Conservation (phyloP, 1,140 invertebrate species). For the Delia radicum region DNA sequence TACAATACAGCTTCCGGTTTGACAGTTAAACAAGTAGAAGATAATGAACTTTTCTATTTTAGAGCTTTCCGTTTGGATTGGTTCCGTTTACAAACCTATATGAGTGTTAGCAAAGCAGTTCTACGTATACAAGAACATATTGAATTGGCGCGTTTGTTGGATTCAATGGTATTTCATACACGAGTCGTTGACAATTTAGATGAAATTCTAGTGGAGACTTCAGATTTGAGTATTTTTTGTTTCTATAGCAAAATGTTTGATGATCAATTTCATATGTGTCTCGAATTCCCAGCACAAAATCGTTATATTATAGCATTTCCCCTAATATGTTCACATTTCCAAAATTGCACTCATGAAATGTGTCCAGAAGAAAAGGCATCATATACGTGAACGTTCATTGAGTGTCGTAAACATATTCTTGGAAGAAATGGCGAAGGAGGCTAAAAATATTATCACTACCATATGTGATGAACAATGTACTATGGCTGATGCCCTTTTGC, state of each 20-base stretch:
- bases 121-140: slow-evolving; percentile 83
- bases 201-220: slow-evolving; percentile 94
- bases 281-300: slow-evolving; percentile 97
- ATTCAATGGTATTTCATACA: slow-evolving; percentile 95
- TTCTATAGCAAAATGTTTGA: slow-evolving; percentile 98
- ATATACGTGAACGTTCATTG: slow-evolving; percentile 91
- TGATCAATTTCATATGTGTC: slow-evolving; percentile 97
- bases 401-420: slow-evolving; percentile 97
- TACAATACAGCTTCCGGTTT: slow-evolving; percentile 86
- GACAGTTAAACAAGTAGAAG: slow-evolving; percentile 94
- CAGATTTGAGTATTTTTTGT: slow-evolving; percentile 95
- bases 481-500: slow-evolving; percentile 89
- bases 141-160: slow-evolving; percentile 87
- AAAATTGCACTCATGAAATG: slow-evolving; percentile 95
- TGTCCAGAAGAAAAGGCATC: slow-evolving; percentile 98
- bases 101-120: slow-evolving; percentile 80
- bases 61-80: slow-evolving; percentile 93
- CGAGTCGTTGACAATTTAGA: slow-evolving; percentile 99
- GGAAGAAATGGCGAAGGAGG: slow-evolving; percentile 98
- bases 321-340: slow-evolving; percentile 95
- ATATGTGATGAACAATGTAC: slow-evolving; percentile 97
- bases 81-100: slow-evolving; percentile 95
- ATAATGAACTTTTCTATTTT: slow-evolving; percentile 96
- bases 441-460: slow-evolving; percentile 97
- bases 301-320: slow-evolving; percentile 97